Conservation (phyloP, 2,797 vertebrate species). For the Malurus leucopterus region DNA sequence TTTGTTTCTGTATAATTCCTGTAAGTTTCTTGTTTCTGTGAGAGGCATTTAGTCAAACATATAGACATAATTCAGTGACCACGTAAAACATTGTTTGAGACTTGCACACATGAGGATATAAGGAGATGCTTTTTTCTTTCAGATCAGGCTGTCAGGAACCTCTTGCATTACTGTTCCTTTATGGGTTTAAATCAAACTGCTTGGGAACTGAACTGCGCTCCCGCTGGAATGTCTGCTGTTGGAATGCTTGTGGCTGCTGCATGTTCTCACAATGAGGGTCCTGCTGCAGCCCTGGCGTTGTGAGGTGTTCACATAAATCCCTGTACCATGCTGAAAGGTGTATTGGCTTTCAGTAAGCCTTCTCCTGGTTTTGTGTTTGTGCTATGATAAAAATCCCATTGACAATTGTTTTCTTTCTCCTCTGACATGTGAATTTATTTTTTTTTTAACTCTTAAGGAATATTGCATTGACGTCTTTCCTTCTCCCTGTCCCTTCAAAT, state of each 20-base stretch:
- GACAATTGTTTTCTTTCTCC: neutral
- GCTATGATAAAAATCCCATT: neutral
- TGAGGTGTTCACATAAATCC: neutral
- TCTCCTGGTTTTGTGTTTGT: neutral
- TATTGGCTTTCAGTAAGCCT: neutral
- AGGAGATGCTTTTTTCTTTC: neutral
- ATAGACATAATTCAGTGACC: neutral
- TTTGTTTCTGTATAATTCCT: neutral
- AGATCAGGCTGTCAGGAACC: neutral
- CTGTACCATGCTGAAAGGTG: neutral
- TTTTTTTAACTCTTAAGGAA: neutral
- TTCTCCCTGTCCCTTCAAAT: neutral
- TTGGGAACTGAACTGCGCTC: neutral
- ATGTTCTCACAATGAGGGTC: fast-evolving
- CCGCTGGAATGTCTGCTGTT: neutral
- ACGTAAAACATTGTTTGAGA: neutral
- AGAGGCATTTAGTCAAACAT: neutral
- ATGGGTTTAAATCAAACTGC: neutral
- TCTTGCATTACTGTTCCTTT: neutral
- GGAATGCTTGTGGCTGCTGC: fast-evolving
- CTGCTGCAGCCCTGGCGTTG: neutral
- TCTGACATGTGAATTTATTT: fast-evolving
- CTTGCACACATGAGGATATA: neutral
- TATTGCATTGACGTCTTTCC: neutral
- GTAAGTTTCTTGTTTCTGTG: neutral